These are phyloP conservation scores for Poeciliopsis turneri DNA, from an alignment of 2,797 vertebrate species.

Conservation along the genomic window DNA sequence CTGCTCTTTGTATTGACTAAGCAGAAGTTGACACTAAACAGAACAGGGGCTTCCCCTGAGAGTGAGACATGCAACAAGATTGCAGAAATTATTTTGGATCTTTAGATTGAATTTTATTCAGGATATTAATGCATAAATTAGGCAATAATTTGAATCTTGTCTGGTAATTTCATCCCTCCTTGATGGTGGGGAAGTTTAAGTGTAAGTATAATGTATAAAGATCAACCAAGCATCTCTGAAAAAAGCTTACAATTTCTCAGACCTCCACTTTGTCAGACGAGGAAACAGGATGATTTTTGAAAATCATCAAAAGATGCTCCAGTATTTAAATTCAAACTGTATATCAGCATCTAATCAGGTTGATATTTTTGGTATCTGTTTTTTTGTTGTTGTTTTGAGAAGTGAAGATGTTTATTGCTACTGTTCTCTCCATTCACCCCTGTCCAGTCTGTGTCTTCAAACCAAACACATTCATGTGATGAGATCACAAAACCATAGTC, in stretches of 20 bases:
- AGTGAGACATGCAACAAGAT: slow-evolving; percentile 23
- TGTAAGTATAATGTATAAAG: not conserved
- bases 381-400: not conserved
- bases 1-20: slow-evolving; percentile 57
- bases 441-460: slow-evolving; percentile 37
- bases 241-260: slow-evolving; percentile 35
- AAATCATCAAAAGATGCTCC: slow-evolving; percentile 33
- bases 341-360: slow-evolving; percentile 53
- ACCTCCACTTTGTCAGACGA: slow-evolving; percentile 25
- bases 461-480: slow-evolving; percentile 58
- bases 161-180: not conserved
- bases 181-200: not conserved
- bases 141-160: not conserved
- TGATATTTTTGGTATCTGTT: slow-evolving; percentile 50
- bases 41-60: slow-evolving; percentile 25
- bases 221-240: slow-evolving; percentile 22
- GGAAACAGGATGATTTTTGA: not conserved
- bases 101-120: slow-evolving; percentile 17
- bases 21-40: slow-evolving; percentile 54
- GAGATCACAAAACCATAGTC: slow-evolving; percentile 66
- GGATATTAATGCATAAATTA: slow-evolving; percentile 8
- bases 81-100: slow-evolving; percentile 5
- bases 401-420: slow-evolving; percentile 7
- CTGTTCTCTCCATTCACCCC: slow-evolving; percentile 39
- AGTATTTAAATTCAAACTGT: slow-evolving; percentile 45